phyloP scores from a whole-genome alignment of 2,888 invertebrate species.

The Rhorus exstirpatorius region DNA sequence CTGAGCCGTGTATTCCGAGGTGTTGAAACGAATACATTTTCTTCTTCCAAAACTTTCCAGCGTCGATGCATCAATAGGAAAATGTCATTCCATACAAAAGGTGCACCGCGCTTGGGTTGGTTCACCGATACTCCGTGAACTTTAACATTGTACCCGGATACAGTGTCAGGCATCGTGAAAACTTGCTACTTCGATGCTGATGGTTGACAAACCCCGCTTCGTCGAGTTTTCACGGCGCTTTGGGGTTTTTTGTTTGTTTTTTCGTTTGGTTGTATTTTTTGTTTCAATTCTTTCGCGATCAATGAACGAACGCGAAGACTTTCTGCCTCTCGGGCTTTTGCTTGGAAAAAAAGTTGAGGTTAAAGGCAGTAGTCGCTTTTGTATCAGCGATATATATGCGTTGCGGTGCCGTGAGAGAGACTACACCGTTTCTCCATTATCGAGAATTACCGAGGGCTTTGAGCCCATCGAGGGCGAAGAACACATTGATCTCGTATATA shows the following conservation, averaged over 20 bases:
- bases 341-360: conserved; percentile 58
- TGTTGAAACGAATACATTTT: neutral
- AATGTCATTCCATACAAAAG: neutral
- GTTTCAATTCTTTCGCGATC: conserved; percentile 51
- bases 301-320: conserved; percentile 48
- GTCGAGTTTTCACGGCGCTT: conserved; percentile 40
- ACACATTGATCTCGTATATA: conserved; percentile 65
- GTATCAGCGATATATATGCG: conserved; percentile 35
- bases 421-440: conserved; percentile 81
- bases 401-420: conserved; percentile 55
- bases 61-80: neutral
- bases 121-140: conserved; percentile 31
- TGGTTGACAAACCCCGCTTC: no score
- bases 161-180: conserved; percentile 3
- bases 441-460: conserved; percentile 69
- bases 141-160: conserved; percentile 21
- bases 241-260: conserved; percentile 9
- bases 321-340: conserved; percentile 13
- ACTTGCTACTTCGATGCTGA: no score
- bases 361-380: conserved; percentile 30
- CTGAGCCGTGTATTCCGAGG: neutral
- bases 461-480: conserved; percentile 26
- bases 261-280: conserved; percentile 35
- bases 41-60: neutral
- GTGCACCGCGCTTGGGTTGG: neutral